These are phyloP conservation scores for silkworm (Bombyx mori) DNA, from an alignment of 1,140 invertebrate genomes.

Conservation along the genomic window DNA sequence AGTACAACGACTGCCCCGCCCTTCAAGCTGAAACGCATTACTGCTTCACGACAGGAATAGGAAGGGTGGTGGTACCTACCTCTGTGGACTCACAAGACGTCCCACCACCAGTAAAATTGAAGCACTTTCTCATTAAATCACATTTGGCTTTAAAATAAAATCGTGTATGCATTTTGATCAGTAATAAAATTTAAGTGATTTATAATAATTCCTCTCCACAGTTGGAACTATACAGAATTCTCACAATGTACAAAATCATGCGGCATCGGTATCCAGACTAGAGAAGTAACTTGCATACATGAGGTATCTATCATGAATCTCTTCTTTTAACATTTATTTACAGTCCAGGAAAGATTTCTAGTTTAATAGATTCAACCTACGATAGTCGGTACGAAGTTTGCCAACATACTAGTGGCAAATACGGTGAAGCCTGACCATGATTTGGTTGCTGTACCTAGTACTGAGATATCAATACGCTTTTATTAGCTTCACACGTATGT, in stretches of 20 bases:
- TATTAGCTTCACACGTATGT: too few species aligned
- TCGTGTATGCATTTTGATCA: neutral
- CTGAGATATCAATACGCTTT: too few species aligned
- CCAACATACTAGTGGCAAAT: too few species aligned
- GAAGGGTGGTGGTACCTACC: too few species aligned
- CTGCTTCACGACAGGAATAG: too few species aligned
- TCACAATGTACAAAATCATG: slow-evolving; percentile 90
- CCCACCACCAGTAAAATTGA: neutral
- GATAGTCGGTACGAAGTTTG: too few species aligned
- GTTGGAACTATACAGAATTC: slow-evolving; percentile 90
- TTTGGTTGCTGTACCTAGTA: too few species aligned
- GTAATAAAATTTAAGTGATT: slow-evolving; percentile 8
- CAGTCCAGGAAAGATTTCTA: slow-evolving; percentile 18
- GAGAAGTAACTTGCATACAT: slow-evolving; percentile 93
- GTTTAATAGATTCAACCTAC: too few species aligned
- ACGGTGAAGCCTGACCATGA: too few species aligned
- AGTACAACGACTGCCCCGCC: too few species aligned
- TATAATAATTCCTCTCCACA: slow-evolving; percentile 22
- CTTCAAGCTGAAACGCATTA: too few species aligned
- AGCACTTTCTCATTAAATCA: neutral
- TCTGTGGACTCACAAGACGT: neutral
- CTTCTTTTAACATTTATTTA: slow-evolving; percentile 49
- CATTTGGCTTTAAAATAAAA: neutral
- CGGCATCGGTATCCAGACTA: slow-evolving; percentile 90
- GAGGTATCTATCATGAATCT: slow-evolving; percentile 63